Conservation (phyloP, 2,797 vertebrate species). For the Esox lucius region DNA sequence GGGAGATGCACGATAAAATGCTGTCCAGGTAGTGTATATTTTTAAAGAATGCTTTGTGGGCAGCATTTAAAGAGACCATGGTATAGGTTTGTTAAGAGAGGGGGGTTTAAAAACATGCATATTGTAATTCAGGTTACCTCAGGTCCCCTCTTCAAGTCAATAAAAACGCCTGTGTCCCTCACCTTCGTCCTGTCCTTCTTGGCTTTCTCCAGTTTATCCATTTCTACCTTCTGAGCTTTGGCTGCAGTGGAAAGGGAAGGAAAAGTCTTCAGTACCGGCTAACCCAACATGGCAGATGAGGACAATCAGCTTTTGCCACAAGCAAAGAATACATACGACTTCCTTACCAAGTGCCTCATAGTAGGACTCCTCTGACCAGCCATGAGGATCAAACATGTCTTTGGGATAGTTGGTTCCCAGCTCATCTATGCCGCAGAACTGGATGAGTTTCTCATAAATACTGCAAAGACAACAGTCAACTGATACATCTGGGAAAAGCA, state of each 20-base stretch:
- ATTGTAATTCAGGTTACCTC: background rate
- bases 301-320: background rate
- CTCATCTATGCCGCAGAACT: constrained; percentile 95
- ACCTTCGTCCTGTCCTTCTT: constrained; percentile 98
- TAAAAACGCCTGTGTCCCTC: constrained; percentile 38
- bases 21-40: background rate
- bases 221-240: constrained; percentile 97
- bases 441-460: constrained; percentile 98
- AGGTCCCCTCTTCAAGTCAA: constrained; percentile 4
- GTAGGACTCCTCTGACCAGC: constrained; percentile 97
- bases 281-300: background rate
- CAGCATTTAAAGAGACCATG: background rate
- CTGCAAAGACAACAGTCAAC: constrained; percentile 59
- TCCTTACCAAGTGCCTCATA: constrained; percentile 88
- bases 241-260: constrained; percentile 67
- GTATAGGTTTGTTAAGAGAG: background rate
- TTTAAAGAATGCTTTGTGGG: background rate
- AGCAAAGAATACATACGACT: background rate
- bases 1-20: too few relatives aligned
- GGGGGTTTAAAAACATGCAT: background rate
- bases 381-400: constrained; percentile 98
- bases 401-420: constrained; percentile 98
- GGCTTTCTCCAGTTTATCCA: constrained; percentile 98
- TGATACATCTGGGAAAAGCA: background rate
- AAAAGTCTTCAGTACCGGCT: background rate